Evolutionary conservation across 2,888 invertebrate species (phyloP).

Genomic region (Morinoia aosen): DNA sequence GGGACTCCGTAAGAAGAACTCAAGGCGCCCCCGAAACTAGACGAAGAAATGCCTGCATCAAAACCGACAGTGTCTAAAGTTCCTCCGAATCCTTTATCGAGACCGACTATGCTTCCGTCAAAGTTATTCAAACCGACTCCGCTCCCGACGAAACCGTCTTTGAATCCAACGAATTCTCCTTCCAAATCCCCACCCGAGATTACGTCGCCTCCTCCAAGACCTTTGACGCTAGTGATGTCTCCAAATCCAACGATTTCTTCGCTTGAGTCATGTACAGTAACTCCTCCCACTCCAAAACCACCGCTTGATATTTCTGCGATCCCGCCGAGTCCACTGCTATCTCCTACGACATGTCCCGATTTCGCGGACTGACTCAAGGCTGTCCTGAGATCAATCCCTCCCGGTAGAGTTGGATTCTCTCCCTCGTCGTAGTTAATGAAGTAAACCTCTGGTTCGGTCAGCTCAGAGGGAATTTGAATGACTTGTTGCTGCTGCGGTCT

Average conservation of each 20-base stretch:
- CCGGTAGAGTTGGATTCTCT: conserved; percentile 59
- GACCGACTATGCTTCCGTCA: neutral
- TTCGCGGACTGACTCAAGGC: conserved; percentile 39
- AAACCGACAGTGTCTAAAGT: neutral
- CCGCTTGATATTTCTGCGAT: neutral
- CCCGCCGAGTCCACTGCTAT: neutral
- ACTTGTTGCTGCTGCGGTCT: conserved; percentile 31
- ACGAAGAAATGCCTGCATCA: neutral
- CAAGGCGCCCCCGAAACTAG: neutral
- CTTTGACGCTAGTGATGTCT: conserved; percentile 37
- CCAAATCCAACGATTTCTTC: neutral
- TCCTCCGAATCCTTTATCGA: neutral
- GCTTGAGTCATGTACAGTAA: conserved; percentile 30
- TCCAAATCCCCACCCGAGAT: conserved; percentile 21
- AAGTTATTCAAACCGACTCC: neutral
- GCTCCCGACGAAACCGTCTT: neutral
- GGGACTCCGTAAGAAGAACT: conserved; percentile 9
- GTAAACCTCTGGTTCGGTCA: conserved; percentile 57
- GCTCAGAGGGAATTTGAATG: conserved; percentile 57
- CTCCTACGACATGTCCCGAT: conserved; percentile 6
- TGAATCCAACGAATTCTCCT: neutral
- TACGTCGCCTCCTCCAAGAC: neutral
- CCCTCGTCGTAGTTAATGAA: conserved; percentile 59
- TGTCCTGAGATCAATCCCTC: conserved; percentile 56
- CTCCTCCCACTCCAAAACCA: neutral